These are phyloP conservation scores for Pluvianellus socialis DNA, from an alignment of 2,113 vertebrate genomes.

Conservation along the genomic window DNA sequence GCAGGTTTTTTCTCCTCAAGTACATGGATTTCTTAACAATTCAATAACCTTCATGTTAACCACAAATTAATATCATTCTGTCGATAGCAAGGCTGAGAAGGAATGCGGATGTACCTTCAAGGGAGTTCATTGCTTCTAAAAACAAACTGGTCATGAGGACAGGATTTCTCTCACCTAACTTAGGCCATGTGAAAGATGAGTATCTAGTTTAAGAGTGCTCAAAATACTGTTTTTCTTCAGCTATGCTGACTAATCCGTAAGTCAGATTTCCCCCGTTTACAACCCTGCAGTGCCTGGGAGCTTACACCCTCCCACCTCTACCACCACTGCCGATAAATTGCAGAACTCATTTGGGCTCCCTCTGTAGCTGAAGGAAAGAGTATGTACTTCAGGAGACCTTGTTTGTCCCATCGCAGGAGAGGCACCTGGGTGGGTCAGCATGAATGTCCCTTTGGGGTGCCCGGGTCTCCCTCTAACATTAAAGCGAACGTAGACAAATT, in stretches of 20 bases:
- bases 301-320: background rate
- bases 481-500: background rate
- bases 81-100: background rate
- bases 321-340: background rate
- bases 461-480: background rate
- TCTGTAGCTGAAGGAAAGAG: background rate
- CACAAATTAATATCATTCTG: background rate
- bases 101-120: background rate
- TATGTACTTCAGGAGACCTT: background rate
- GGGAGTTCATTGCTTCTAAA: background rate
- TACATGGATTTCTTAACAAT: background rate
- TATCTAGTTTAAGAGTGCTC: background rate
- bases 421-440: background rate
- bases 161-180: background rate
- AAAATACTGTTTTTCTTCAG: background rate
- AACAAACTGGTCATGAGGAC: background rate
- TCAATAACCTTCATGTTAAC: background rate
- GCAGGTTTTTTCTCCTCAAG: background rate
- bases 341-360: background rate
- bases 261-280: background rate
- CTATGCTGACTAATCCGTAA: background rate
- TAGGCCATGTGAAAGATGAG: fast-evolving
- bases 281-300: background rate
- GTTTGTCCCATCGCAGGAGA: background rate
- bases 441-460: background rate